These are phyloP conservation scores for Vidua chalybeata DNA, from an alignment of 2,113 vertebrate genomes.

Conservation along the genomic window DNA sequence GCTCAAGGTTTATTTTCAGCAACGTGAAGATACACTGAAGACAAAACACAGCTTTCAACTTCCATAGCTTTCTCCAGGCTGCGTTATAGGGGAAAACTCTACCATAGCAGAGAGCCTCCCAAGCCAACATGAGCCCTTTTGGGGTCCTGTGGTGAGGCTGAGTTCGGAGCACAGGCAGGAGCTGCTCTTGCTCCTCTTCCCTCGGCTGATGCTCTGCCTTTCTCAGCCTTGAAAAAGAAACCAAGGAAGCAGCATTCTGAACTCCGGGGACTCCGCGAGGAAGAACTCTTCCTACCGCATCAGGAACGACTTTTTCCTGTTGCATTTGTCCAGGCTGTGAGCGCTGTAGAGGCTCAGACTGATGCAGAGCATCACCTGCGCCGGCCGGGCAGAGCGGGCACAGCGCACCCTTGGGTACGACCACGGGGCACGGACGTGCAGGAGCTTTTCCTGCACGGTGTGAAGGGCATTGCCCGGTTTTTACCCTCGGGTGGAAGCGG, in stretches of 20 bases:
- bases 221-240: not conserved
- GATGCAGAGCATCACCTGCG: not conserved
- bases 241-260: not conserved
- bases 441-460: not conserved
- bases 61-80: not conserved
- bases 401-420: rapidly evolving
- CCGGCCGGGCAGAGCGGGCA: not conserved
- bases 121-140: not conserved
- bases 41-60: not conserved
- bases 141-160: not conserved
- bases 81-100: not conserved
- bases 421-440: rapidly evolving
- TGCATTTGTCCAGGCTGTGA: not conserved
- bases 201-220: not conserved
- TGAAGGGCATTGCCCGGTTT: rapidly evolving
- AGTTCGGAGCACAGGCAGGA: not conserved
- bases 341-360: not conserved
- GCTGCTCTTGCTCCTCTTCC: not conserved
- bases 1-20: not conserved
- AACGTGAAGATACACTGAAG: not conserved
- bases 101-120: not conserved
- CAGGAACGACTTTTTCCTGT: not conserved
- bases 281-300: not conserved
- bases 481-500: rapidly evolving
- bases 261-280: not conserved